Conservation (phyloP, 2,888 invertebrate genomes). For the Megalurothrips usitatus region DNA sequence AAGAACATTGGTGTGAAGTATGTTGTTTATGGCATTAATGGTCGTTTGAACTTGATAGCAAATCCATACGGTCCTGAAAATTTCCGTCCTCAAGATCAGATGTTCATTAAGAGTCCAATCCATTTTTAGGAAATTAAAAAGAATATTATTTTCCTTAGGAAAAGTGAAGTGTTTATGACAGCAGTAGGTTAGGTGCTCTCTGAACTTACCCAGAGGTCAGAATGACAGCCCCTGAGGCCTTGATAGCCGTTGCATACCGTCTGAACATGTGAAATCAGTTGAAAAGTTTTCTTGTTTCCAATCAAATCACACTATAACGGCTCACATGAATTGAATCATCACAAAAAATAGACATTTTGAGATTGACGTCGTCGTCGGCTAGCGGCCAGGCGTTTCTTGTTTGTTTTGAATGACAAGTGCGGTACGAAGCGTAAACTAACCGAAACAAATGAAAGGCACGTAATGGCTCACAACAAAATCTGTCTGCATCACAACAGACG, state of each 20-base stretch:
- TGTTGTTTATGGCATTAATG: background rate
- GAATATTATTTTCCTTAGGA: background rate
- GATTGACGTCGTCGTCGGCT: no score
- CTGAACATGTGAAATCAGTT: background rate
- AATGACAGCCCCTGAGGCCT: background rate
- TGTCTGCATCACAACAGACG: no score
- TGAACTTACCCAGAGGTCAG: background rate
- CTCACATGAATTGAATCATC: no score
- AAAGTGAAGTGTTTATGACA: background rate
- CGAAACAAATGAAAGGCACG: no score
- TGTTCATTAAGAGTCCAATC: background rate
- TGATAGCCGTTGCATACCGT: background rate
- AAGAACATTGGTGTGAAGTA: conserved; percentile 16
- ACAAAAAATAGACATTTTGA: no score
- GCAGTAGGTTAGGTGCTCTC: background rate
- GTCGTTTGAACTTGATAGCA: background rate
- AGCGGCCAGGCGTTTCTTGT: background rate
- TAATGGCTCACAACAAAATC: no score
- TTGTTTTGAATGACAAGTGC: background rate
- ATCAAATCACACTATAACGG: background rate
- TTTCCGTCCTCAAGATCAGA: background rate
- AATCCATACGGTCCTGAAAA: background rate
- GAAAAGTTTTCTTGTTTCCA: no score
- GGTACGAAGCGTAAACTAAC: no score
- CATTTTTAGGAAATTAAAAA: background rate